Percentiles rank a stretch among this genome's conserved stretches.
Conservation (phyloP, 2,888 invertebrate genomes). For the Nomada fabriciana region DNA sequence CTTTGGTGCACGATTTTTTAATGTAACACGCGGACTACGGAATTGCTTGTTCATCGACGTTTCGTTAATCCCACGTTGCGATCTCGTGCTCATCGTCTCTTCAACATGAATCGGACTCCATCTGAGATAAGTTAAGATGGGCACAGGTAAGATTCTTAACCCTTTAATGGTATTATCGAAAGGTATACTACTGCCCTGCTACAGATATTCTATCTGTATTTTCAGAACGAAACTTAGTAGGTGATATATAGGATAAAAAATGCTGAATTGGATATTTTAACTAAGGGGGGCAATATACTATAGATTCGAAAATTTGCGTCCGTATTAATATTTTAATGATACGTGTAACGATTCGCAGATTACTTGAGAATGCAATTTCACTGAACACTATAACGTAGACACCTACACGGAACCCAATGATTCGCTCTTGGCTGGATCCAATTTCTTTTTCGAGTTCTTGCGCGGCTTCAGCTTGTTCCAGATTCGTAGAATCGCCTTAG, state of each 20-base stretch:
- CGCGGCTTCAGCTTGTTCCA: conserved; percentile 66
- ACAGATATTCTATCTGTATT: too few relatives aligned
- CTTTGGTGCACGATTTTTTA: conserved; percentile 22
- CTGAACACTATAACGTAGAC: not conserved
- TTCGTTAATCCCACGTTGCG: conserved; percentile 45
- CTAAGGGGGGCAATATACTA: too few relatives aligned
- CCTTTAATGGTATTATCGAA: not conserved
- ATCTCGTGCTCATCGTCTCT: conserved; percentile 66
- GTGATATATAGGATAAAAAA: too few relatives aligned
- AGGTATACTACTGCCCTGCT: too few relatives aligned
- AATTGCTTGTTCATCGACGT: conserved; percentile 36
- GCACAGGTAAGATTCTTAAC: not conserved
- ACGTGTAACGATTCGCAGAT: too few relatives aligned
- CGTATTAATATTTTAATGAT: not conserved
- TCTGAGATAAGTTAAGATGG: conserved; percentile 24
- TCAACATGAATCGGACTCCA: conserved; percentile 64
- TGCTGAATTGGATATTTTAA: too few relatives aligned
- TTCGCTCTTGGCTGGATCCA: conserved; percentile 27
- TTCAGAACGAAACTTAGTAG: too few relatives aligned
- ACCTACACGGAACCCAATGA: conserved; percentile 52
- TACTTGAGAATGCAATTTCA: not conserved
- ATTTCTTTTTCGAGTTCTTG: conserved; percentile 34
- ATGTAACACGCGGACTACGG: conserved; percentile 7
- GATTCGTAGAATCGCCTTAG: conserved; percentile 63
- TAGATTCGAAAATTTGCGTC: too few relatives aligned